Evolutionary conservation across 2,113 vertebrate species (phyloP).

Genomic region (Corvus cornix): DNA sequence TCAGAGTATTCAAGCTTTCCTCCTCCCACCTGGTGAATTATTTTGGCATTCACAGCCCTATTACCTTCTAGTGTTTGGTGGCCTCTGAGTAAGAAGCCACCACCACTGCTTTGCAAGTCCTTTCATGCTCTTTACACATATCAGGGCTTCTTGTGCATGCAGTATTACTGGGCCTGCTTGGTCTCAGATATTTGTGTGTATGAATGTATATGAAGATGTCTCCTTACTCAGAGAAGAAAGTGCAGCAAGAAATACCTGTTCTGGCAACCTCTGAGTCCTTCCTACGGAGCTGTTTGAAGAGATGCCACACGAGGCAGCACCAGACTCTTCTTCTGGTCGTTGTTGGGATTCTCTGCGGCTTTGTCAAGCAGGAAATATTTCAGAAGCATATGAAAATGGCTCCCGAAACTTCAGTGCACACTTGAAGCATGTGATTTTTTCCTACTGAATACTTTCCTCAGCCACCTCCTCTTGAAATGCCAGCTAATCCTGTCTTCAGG

Average conservation of each 20-base stretch:
- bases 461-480: neutral
- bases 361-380: neutral
- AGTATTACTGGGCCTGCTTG: no score
- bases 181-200: neutral
- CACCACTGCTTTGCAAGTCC: neutral
- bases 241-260: neutral
- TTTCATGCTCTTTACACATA: neutral
- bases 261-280: neutral
- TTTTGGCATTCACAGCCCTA: neutral
- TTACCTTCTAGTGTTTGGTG: neutral
- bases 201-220: neutral
- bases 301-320: fast-evolving
- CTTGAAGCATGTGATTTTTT: neutral
- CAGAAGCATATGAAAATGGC: neutral
- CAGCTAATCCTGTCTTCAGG: neutral
- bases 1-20: neutral
- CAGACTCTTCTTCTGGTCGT: neutral
- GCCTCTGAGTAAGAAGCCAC: neutral
- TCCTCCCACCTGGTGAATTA: neutral
- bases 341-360: neutral
- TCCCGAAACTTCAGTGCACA: neutral
- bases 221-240: neutral
- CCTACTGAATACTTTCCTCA: neutral
- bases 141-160: neutral
- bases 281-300: neutral